Percentiles rank a stretch among this genome's conserved stretches.
Conservation (phyloP, 2,113 vertebrate genomes). For the Pongo abelii region DNA sequence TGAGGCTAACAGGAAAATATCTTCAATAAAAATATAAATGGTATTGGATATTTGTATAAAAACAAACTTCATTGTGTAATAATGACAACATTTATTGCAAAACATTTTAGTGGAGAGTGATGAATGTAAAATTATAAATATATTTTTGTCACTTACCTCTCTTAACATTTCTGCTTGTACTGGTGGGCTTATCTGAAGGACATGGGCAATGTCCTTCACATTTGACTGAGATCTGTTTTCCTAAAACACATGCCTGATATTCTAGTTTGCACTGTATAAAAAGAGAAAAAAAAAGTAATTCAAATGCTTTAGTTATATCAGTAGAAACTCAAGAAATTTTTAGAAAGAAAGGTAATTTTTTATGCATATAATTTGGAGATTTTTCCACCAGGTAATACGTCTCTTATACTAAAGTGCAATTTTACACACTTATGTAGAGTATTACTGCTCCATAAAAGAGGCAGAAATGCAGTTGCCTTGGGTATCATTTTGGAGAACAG, state of each 20-base stretch:
- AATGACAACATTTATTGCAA: background rate
- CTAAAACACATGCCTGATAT: slow-evolving; percentile 94
- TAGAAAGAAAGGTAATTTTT: slow-evolving; percentile 17
- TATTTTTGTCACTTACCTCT: slow-evolving; percentile 87
- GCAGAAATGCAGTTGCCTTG: background rate
- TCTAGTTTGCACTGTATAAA: slow-evolving; percentile 95
- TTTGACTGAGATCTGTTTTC: slow-evolving; percentile 93
- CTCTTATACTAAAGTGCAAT: background rate
- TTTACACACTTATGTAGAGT: background rate
- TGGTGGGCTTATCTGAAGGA: slow-evolving; percentile 83
- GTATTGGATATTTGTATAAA: background rate
- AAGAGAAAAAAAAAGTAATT: slow-evolving; percentile 62
- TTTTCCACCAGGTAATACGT: background rate
- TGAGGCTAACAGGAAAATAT: background rate
- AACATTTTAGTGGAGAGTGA: background rate
- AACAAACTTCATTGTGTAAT: background rate
- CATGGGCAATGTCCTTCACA: slow-evolving; percentile 95
- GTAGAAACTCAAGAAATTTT: slow-evolving; percentile 16
- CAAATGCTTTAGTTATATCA: slow-evolving; percentile 11
- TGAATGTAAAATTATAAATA: background rate
- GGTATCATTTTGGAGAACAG: background rate
- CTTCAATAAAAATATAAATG: background rate
- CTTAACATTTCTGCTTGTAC: slow-evolving; percentile 83
- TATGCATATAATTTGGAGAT: background rate
- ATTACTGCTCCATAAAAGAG: background rate